Evolutionary conservation across 2,797 vertebrate species (phyloP).

Genomic region (Pangasius macronema): DNA sequence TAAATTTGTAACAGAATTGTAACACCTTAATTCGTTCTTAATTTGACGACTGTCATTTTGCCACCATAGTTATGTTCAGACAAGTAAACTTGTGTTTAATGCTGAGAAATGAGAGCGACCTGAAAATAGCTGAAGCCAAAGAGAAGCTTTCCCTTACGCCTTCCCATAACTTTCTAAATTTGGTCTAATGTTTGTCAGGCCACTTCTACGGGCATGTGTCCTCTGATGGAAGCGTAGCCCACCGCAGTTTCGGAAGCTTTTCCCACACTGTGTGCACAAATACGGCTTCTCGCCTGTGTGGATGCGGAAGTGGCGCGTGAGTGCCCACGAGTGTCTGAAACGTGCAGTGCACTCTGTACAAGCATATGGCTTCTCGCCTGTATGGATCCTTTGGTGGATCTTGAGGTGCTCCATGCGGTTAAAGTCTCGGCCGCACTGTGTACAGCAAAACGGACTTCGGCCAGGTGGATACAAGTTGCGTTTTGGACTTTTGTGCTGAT

Average conservation of each 20-base stretch:
- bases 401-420: constrained; percentile 66
- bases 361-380: constrained; percentile 62
- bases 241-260: constrained; percentile 62
- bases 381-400: constrained; percentile 67
- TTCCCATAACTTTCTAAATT: constrained; percentile 3
- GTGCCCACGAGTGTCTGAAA: constrained; percentile 64
- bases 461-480: constrained; percentile 42
- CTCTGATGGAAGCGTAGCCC: constrained; percentile 62
- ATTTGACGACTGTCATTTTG: not conserved
- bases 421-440: constrained; percentile 62
- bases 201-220: constrained; percentile 42
- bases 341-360: constrained; percentile 62
- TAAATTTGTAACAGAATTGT: not conserved
- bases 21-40: not conserved
- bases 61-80: not conserved
- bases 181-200: not conserved
- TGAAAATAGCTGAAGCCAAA: not conserved
- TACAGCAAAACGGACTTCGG: constrained; percentile 58
- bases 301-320: constrained; percentile 63
- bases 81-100: not conserved
- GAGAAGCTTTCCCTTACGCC: not conserved
- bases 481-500: constrained; percentile 45
- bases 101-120: no score
- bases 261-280: constrained; percentile 59
- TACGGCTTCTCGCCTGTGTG: constrained; percentile 67